Conservation (phyloP, 2,113 vertebrate species). For the Ptilorrhoa leucosticta region DNA sequence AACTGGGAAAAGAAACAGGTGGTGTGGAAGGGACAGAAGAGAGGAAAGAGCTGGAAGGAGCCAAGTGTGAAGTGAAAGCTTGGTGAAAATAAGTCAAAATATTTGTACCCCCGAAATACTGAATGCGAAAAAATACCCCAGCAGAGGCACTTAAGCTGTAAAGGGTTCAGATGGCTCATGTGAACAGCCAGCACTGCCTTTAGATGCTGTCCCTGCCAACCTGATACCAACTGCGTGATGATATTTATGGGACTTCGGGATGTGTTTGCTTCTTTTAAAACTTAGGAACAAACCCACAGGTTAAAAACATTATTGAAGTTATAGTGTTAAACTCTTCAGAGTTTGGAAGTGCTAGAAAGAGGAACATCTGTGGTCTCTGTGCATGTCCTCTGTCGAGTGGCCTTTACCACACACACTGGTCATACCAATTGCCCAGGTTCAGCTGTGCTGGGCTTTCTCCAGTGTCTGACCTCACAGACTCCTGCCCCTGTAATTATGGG, state of each 20-base stretch:
- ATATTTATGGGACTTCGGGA: background rate
- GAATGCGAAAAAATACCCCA: background rate
- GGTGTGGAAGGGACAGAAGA: background rate
- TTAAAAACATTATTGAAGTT: background rate
- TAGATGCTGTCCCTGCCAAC: background rate
- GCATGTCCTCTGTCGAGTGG: fast-evolving
- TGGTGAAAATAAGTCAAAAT: background rate
- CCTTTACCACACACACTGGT: background rate
- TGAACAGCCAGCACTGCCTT: background rate
- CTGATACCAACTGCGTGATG: background rate
- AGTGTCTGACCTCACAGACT: background rate
- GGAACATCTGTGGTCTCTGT: background rate
- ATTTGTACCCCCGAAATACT: background rate
- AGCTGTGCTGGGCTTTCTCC: background rate
- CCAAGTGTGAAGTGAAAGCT: background rate
- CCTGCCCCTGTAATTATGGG: background rate
- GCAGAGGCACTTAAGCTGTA: background rate
- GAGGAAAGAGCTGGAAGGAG: background rate
- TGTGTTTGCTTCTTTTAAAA: background rate
- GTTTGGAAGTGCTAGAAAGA: background rate
- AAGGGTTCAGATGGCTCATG: background rate
- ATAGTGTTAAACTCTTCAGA: background rate
- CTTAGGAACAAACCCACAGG: background rate
- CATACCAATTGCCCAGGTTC: background rate
- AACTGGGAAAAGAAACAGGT: background rate